These are phyloP conservation scores for Nannoperca obscura DNA, from an alignment of 2,797 vertebrate genomes.

Conservation along the genomic window DNA sequence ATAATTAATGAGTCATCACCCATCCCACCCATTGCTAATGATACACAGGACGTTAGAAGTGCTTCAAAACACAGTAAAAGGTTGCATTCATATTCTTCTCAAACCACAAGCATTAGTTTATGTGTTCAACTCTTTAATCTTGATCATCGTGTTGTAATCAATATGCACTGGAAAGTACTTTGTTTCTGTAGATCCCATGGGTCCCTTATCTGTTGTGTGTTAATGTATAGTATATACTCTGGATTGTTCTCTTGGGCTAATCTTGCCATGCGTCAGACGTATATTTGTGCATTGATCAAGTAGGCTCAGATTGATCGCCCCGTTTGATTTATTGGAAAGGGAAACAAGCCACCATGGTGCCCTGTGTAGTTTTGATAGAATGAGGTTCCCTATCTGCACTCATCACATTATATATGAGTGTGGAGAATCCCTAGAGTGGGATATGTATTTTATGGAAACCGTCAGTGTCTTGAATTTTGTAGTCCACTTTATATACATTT, in stretches of 20 bases:
- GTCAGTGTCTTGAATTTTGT: slow-evolving; percentile 86
- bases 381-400: slow-evolving; percentile 72
- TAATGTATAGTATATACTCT: slow-evolving; percentile 79
- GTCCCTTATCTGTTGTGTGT: slow-evolving; percentile 78
- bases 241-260: slow-evolving; percentile 74
- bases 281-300: slow-evolving; percentile 68
- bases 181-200: slow-evolving; percentile 81
- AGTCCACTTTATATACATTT: slow-evolving; percentile 82
- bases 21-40: slow-evolving; percentile 30
- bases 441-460: slow-evolving; percentile 82
- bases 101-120: slow-evolving; percentile 58
- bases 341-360: slow-evolving; percentile 79
- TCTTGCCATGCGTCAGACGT: slow-evolving; percentile 67
- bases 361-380: slow-evolving; percentile 74
- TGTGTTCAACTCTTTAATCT: slow-evolving; percentile 61
- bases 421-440: slow-evolving; percentile 62
- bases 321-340: slow-evolving; percentile 81
- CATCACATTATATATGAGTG: slow-evolving; percentile 49
- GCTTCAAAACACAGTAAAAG: slow-evolving; percentile 40
- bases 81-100: slow-evolving; percentile 48
- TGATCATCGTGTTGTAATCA: slow-evolving; percentile 81
- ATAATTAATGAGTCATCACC: slow-evolving; percentile 46
- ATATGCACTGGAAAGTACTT: slow-evolving; percentile 90
- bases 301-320: slow-evolving; percentile 48
- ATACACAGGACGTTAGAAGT: slow-evolving; percentile 30